phyloP scores from a whole-genome alignment of 2,797 vertebrate genomes.

The Aplochiton taeniatus region DNA sequence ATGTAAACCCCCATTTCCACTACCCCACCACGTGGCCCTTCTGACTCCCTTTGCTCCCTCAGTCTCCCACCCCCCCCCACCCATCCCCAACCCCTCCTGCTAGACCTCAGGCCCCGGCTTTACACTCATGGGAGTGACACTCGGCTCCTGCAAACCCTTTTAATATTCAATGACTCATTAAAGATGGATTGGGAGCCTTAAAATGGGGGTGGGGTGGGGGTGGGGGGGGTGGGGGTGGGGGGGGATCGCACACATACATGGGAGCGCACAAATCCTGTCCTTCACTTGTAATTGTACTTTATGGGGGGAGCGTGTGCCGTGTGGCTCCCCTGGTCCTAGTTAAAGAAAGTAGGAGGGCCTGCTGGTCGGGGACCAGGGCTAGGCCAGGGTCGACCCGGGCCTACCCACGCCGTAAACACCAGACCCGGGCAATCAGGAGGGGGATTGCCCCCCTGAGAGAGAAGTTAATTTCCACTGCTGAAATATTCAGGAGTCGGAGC shows the following conservation, averaged over 20 bases:
- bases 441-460: constrained; percentile 45
- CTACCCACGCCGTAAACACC: constrained; percentile 36
- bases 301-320: constrained; percentile 56
- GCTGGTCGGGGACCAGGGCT: background rate
- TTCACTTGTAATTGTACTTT: constrained; percentile 75
- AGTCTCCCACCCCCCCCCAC: background rate
- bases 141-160: constrained; percentile 74
- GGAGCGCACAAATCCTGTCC: constrained; percentile 60
- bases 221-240: constrained; percentile 53
- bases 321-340: constrained; percentile 67
- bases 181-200: constrained; percentile 78
- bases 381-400: constrained; percentile 32
- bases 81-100: constrained; percentile 40
- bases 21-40: constrained; percentile 40
- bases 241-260: constrained; percentile 65
- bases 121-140: constrained; percentile 75
- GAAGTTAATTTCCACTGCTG: constrained; percentile 52
- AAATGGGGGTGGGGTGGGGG: too few relatives aligned
- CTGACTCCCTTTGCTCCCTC: constrained; percentile 28
- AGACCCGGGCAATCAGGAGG: constrained; percentile 33
- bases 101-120: constrained; percentile 60
- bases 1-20: constrained; percentile 52
- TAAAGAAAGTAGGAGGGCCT: constrained; percentile 37
- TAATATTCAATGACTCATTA: constrained; percentile 84
- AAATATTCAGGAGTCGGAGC: constrained; percentile 57